Conservation (phyloP, 2,888 invertebrate genomes). For the Girardia tigrina region DNA sequence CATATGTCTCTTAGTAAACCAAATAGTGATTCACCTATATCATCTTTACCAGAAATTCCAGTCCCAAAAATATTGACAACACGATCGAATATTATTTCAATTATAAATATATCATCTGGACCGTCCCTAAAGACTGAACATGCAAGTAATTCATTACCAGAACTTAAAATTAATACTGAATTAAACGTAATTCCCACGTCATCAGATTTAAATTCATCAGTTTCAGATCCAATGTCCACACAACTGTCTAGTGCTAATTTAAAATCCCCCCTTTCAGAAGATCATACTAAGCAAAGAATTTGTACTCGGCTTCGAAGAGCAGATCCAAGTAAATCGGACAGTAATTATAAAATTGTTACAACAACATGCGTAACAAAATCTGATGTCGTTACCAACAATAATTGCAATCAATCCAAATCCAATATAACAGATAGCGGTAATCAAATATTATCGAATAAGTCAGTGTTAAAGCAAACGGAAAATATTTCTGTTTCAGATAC, state of each 20-base stretch:
- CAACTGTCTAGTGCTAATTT: background rate
- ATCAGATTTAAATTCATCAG: background rate
- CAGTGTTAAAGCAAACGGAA: background rate
- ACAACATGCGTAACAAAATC: background rate
- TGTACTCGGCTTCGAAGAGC: background rate
- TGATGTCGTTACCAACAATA: background rate
- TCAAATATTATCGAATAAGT: background rate
- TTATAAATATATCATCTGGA: background rate
- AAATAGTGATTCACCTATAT: background rate
- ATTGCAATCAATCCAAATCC: background rate
- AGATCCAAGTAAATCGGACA: background rate
- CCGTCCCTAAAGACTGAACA: background rate
- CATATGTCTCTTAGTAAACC: background rate
- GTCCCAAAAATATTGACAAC: background rate
- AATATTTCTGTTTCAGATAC: background rate
- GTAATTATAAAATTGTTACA: conserved; percentile 4
- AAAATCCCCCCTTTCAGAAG: background rate
- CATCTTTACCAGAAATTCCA: background rate
- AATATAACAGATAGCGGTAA: background rate
- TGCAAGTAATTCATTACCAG: background rate
- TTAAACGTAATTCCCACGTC: background rate
- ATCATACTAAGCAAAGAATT: background rate
- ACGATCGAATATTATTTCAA: background rate
- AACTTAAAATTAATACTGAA: conserved; percentile 19
- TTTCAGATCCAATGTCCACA: background rate